These are phyloP conservation scores for Ambastaia sidthimunki DNA, from an alignment of 2,797 vertebrate genomes.

Conservation along the genomic window DNA sequence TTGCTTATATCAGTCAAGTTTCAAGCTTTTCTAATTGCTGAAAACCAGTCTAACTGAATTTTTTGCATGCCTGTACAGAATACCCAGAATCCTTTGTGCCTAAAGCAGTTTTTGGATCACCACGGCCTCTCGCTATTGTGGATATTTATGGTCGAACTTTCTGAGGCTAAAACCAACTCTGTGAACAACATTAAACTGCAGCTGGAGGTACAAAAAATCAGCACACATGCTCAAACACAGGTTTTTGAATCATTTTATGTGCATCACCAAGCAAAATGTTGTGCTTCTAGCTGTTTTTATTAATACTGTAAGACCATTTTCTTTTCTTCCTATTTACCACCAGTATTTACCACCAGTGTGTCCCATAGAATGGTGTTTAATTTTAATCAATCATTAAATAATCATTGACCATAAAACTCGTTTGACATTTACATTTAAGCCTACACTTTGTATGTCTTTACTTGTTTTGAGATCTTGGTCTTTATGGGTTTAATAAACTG, in stretches of 20 bases:
- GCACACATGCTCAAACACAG: not conserved
- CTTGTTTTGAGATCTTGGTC: too few species aligned
- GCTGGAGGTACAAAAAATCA: constrained; percentile 82
- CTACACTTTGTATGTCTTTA: too few species aligned
- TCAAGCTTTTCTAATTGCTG: not conserved
- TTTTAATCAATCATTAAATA: too few species aligned
- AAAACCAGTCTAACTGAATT: not conserved
- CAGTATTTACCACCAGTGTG: too few species aligned
- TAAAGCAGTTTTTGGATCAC: constrained; percentile 96
- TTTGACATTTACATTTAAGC: too few species aligned
- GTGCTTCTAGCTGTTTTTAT: not conserved
- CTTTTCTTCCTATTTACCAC: not conserved
- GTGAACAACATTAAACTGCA: constrained; percentile 91
- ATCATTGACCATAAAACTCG: too few species aligned
- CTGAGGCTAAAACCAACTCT: constrained; percentile 89
- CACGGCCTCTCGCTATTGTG: constrained; percentile 95
- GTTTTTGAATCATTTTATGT: not conserved
- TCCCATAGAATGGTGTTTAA: too few species aligned
- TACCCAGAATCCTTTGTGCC: constrained; percentile 91
- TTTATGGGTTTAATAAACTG: too few species aligned
- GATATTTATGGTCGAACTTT: constrained; percentile 98
- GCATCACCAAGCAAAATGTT: not conserved
- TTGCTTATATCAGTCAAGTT: not conserved
- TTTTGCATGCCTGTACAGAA: constrained; percentile 77
- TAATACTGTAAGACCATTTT: not conserved